Evolutionary conservation across 2,888 invertebrate genomes (phyloP).

Genomic region (Arctia plantaginis): DNA sequence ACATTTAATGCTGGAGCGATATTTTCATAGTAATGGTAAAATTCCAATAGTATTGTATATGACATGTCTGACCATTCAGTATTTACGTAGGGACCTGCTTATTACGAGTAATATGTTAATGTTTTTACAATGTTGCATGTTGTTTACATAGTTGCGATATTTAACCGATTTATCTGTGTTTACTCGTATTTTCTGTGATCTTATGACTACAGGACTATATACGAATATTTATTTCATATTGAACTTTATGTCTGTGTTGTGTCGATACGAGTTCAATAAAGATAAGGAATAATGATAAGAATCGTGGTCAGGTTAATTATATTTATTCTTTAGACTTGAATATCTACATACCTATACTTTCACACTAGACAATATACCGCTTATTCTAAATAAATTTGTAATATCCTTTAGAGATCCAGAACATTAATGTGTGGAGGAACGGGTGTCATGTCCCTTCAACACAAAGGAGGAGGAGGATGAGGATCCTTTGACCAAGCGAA

Average conservation of each 20-base stretch:
- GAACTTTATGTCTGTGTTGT: neutral
- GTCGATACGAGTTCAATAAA: neutral
- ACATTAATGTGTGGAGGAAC: neutral
- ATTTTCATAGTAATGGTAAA: no score
- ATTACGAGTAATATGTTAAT: neutral
- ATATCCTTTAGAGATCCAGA: neutral
- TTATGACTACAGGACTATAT: neutral
- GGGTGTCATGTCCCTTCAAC: no score
- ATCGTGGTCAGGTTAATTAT: neutral
- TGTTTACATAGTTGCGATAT: neutral
- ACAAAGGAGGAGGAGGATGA: no score
- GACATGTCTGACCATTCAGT: neutral
- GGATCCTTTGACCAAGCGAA: no score
- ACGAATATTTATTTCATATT: neutral
- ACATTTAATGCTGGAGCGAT: no score
- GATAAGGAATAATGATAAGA: neutral
- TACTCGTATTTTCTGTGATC: neutral
- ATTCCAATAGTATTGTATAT: neutral
- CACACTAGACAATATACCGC: neutral
- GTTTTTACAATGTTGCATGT: neutral
- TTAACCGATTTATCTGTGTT: neutral
- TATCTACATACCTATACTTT: constrained; percentile 41
- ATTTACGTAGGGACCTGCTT: neutral
- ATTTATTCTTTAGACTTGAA: neutral
- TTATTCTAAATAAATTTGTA: no score